Base-by-base conservation (phyloP, 53 echinoderm and acorn worm species). In the Zoroaster sp. region DNA sequence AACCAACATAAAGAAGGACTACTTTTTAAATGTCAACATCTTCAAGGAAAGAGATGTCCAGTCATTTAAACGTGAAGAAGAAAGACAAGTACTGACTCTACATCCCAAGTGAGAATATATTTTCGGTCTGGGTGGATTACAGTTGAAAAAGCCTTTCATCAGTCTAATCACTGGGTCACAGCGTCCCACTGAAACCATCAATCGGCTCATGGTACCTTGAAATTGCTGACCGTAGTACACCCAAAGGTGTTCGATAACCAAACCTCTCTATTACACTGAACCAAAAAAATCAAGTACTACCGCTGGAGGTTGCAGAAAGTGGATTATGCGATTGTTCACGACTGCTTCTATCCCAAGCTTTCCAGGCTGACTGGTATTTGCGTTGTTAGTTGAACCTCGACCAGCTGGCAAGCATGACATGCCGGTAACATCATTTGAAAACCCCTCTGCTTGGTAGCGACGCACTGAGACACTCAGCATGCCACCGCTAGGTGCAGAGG, bases 121-220 rank as follows among this genome's bases (percentile, higher is more conserved):
- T 73, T 36, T 81, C 3, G 92, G 88, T 37, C 55, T 85, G 53
- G 92, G 88, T 40, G 94, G 94, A 73, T 86, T 91, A 31, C 83
- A 35, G 77, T 91, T 87, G 35, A 89, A 89, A 46, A 92, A 69
- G 35, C 92, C 92, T 39, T 89, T 94, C 94, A 94, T 94, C 1
- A 91, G 86, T 40, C 68, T 40, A 14, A 74, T 33, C 14, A 94
- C 78, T 20, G 35, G 20, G 2, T 72, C 75, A 40, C 78, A 86
- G 21, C 76, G 73, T 23, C 89, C 88, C 66, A 83, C 79, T 4
- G 75, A 14, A 69, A 41, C 74, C 67, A 59, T 55, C 45, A 54
- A 74, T 4, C 41, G 30, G 52, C 2, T n/a, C 41, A 71, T 75
- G 76, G 30, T 86, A 75, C 28, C 47, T 28, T 18, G 78, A 67